Evolutionary conservation across 1,140 invertebrate species (phyloP), one percentile per base, ranked within the genome.

Genomic region (Acromyrmex charruanus): DNA sequence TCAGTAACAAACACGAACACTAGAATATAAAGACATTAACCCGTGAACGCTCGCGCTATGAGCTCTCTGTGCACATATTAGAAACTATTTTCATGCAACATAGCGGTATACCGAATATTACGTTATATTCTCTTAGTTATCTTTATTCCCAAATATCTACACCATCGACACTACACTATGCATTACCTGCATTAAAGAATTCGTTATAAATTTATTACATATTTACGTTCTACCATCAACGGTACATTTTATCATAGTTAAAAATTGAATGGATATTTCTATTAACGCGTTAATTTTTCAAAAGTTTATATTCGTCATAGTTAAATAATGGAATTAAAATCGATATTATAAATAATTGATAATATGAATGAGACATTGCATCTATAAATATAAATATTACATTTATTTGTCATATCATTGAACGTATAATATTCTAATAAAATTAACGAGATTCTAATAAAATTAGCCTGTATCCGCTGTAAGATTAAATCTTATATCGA

Each of bases 21-120:
- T 25, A n/a, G 55, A 84, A 75, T 61, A 75, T 84, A 84, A 69
- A 84, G 80, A 84, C 80, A 84, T 84, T 84, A 84, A 75, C 80
- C 69, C 69, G 16, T 59, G 53, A 72, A 72, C 55, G 69, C 28
- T 58, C 80, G 39, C 58, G 39, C 55, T 59, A 61, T 51, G 80
- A 84, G 69, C 55, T 82, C 25, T 82, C 79, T 28, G 55, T 72
- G 69, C 55, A 74, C 80, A 75, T 84, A 84, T 84, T 75, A 84
- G 80, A 74, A 75, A 49, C 80, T 75, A 84, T 75, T 61, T 75
- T 39, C 55, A n/a, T 21, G 53, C 35, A 31, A 74, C 58, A 75
- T 16, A 59, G 35, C 0, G 28, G 80, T 71, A 25, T 71, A 71
- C 53, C 79, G 53, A 81, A 81, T 81, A 81, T 81, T 58, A 58